phyloP scores from a whole-genome alignment of 2,797 vertebrate genomes.

The Syndactyla subalaris region DNA sequence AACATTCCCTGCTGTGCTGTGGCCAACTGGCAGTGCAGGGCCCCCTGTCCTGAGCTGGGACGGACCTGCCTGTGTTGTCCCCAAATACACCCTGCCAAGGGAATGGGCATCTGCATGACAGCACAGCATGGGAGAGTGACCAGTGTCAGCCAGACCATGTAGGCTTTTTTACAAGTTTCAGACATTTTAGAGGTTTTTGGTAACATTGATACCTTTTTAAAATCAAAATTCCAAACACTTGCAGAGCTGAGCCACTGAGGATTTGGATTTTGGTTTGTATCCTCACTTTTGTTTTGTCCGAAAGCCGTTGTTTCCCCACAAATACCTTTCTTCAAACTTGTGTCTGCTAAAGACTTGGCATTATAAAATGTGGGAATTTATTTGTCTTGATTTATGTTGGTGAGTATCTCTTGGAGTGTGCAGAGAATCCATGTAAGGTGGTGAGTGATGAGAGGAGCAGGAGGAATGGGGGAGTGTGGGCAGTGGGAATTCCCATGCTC shows the following conservation, averaged over 20 bases:
- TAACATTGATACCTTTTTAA: not conserved
- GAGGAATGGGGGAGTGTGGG: not conserved
- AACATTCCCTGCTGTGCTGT: not conserved
- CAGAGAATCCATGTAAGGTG: not conserved
- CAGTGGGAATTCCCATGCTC: not conserved
- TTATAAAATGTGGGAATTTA: not conserved
- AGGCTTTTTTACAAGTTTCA: not conserved
- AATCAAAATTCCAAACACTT: not conserved
- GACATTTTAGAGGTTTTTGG: not conserved
- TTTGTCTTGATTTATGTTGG: not conserved
- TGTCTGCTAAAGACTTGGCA: not conserved
- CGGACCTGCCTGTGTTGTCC: rapidly evolving
- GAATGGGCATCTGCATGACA: not conserved
- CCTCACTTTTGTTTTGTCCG: not conserved
- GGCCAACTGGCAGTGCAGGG: not conserved
- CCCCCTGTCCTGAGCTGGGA: not conserved
- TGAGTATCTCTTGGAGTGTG: not conserved
- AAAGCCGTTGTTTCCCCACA: not conserved
- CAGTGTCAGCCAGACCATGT: not conserved
- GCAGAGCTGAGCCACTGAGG: not conserved
- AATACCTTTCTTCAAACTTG: not conserved
- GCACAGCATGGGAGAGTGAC: not conserved
- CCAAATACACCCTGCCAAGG: not conserved
- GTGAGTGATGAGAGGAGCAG: not conserved
- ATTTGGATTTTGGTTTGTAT: not conserved